Conservation (phyloP, 1,140 invertebrate species). For the Bilobella aurantiaca region DNA sequence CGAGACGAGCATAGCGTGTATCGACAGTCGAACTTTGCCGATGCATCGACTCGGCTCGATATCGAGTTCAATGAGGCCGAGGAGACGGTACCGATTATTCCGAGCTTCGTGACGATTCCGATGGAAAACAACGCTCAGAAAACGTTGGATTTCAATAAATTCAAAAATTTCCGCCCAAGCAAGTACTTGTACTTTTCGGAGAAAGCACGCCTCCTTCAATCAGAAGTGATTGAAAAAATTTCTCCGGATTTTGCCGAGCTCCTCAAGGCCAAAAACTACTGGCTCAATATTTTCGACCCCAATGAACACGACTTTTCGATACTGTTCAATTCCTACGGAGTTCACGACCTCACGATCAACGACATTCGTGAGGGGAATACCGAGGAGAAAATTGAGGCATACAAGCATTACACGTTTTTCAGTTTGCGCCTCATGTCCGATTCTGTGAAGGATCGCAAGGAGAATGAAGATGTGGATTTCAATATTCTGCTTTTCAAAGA, state of each 20-base stretch:
- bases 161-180: not conserved
- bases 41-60: not conserved
- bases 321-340: not conserved
- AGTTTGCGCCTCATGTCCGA: not conserved
- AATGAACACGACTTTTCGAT: constrained; percentile 2
- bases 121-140: not conserved
- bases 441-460: not conserved
- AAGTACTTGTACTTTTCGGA: constrained; percentile 12
- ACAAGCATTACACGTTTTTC: constrained; percentile 16
- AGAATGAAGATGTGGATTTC: constrained; percentile 11
- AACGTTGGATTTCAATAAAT: constrained; percentile 10
- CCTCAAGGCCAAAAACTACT: constrained; percentile 10
- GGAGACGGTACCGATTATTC: constrained; percentile 8
- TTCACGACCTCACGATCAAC: constrained; percentile 10
- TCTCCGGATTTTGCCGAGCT: constrained; percentile 2
- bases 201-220: constrained; percentile 2
- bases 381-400: constrained; percentile 14
- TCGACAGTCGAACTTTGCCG: not conserved
- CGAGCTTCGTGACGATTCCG: not conserved
- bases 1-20: not conserved
- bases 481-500: constrained; percentile 16
- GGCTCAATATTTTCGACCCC: constrained; percentile 12
- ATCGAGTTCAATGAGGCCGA: not conserved
- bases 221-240: not conserved
- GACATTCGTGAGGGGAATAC: constrained; percentile 15